Conservation (phyloP, 2,113 vertebrate species). For the Brevimyrus niger region DNA sequence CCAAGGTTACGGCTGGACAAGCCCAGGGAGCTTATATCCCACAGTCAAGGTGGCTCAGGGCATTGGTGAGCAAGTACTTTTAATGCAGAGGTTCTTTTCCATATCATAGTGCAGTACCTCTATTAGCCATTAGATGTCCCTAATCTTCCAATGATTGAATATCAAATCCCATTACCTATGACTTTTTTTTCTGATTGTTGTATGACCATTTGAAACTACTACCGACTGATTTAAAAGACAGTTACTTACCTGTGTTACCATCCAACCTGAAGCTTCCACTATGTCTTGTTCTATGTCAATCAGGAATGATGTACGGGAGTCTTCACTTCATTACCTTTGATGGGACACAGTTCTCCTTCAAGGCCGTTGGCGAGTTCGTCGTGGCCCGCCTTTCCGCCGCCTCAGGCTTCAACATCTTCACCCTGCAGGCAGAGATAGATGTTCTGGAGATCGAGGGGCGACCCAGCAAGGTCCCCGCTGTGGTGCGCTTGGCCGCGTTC, state of each 20-base stretch:
- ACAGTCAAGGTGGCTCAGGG: slow-evolving; percentile 45
- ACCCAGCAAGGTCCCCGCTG: slow-evolving; percentile 46
- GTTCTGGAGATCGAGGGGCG: slow-evolving; percentile 37
- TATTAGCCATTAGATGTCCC: neutral
- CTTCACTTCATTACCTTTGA: slow-evolving; percentile 70
- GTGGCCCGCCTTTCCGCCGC: slow-evolving; percentile 64
- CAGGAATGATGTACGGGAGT: slow-evolving; percentile 65
- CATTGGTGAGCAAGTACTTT: slow-evolving; percentile 50
- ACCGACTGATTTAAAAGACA: neutral
- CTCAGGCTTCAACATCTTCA: slow-evolving; percentile 68
- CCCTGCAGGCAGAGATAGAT: slow-evolving; percentile 64
- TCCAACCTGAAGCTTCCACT: neutral
- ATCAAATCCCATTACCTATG: neutral
- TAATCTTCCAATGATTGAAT: neutral
- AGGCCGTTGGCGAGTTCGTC: slow-evolving; percentile 67
- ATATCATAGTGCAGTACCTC: neutral
- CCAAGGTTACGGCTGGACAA: slow-evolving; percentile 51
- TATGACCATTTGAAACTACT: neutral
- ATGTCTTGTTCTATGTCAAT: neutral
- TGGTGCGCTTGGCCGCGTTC: slow-evolving; percentile 65
- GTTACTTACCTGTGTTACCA: neutral
- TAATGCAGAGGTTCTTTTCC: neutral
- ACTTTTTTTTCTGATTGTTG: neutral
- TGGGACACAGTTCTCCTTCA: slow-evolving; percentile 63
- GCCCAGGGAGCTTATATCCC: slow-evolving; percentile 10